phyloP scores from a whole-genome alignment of 2,797 vertebrate genomes.

The Halcyon chelicuti region DNA sequence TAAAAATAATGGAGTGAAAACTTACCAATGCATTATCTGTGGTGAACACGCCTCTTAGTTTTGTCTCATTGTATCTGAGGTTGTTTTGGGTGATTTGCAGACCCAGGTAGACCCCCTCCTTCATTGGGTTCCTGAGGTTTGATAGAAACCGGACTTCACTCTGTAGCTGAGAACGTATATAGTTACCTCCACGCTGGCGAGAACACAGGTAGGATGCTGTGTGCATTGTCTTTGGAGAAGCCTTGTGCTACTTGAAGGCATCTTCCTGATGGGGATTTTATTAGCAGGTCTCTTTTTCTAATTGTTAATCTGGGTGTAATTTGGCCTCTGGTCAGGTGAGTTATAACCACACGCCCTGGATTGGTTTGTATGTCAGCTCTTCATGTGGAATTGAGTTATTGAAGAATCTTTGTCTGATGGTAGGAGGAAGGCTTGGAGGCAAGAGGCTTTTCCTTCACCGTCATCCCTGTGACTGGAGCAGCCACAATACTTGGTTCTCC shows the following conservation, averaged over 20 bases:
- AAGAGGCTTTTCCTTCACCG: neutral
- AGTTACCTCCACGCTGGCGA: accelerated
- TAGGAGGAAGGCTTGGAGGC: neutral
- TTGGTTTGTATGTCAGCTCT: neutral
- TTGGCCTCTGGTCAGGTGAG: neutral
- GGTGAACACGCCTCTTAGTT: neutral
- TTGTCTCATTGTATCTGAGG: neutral
- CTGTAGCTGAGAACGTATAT: neutral
- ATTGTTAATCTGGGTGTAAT: neutral
- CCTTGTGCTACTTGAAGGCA: neutral
- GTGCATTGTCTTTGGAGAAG: neutral
- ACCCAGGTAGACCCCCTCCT: neutral
- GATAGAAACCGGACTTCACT: accelerated
- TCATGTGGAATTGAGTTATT: neutral
- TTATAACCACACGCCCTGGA: neutral
- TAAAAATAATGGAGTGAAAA: neutral
- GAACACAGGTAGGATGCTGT: neutral
- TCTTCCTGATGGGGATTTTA: neutral
- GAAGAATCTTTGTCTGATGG: neutral
- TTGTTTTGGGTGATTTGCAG: neutral
- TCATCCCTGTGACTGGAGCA: neutral
- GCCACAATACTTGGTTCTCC: neutral
- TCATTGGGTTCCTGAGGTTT: neutral
- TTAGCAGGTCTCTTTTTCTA: neutral
- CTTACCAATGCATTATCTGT: neutral